Evolutionary conservation across 2,888 invertebrate genomes (phyloP), one percentile per base, ranked within the genome.

Genomic region (Lutraria lutraria): DNA sequence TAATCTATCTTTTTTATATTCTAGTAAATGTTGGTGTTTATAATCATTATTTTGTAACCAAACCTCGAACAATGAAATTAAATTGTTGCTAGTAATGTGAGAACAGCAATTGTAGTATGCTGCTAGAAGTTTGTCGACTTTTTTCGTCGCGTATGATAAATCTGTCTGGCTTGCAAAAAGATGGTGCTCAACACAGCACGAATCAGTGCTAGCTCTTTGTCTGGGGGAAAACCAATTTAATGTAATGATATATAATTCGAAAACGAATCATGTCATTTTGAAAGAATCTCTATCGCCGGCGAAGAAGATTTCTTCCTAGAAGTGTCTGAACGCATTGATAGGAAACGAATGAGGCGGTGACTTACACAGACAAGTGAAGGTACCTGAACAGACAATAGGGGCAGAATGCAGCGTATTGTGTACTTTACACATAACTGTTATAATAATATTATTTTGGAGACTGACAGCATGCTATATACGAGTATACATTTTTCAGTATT

Each of bases 261-360:
- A 68, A 68, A 25, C 63, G 63, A 68, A 68, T 68, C 63, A 68
- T 68, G 63, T 68, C 63, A 68, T 6, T 68, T 25, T 68, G 13
- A 68, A 68, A 25, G 25, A 68, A 25, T 68, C 63, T 68, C 63
- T 68, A 68, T 68, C 25, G 63, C 25, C 63, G 6, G 25, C 12
- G 63, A 25, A n/a, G n/a, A 68, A 0, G 12, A 25, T 68, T 25
- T 68, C 25, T 68, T 68, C 25, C n/a, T n/a, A 68, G 25, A 25
- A 12, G 63, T 68, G 63, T 68, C 63, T 4, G 63, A 10, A 25
- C 25, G 63, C 63, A 25, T 68, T 68, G n/a, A 25, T 21, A 13
- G 25, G 63, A 6, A 25, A 68, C 25, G 63, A 68, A 68, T 68
- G 63, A 68, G 63, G 43, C n/a, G 12, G 63, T 25, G 63, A 13